Percentiles rank a stretch among this genome's conserved stretches.
These are phyloP conservation scores for Tetraodon nigroviridis DNA, from an alignment of 2,113 vertebrate genomes.

Conservation along the genomic window DNA sequence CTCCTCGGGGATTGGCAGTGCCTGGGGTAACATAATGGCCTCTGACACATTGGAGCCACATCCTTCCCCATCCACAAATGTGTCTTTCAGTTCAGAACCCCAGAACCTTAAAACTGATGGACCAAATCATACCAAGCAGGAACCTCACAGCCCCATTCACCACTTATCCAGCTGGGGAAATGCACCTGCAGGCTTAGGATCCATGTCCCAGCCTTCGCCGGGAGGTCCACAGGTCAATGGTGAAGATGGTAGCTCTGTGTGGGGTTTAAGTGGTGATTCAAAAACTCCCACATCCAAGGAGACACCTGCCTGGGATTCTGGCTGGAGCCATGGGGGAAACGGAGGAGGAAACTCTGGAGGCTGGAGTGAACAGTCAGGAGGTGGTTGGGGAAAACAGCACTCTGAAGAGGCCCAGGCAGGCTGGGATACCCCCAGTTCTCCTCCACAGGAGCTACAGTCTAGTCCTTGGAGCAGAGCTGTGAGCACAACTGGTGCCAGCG, in stretches of 20 bases:
- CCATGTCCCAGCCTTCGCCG: slow-evolving; percentile 81
- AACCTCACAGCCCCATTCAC: slow-evolving; percentile 78
- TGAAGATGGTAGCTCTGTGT: slow-evolving; percentile 81
- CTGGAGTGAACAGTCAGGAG: slow-evolving; percentile 67
- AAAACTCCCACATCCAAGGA: slow-evolving; percentile 68
- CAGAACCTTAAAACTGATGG: slow-evolving; percentile 99
- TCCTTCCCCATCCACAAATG: slow-evolving; percentile 89
- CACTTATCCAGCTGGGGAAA: slow-evolving; percentile 87
- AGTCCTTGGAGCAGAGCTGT: slow-evolving; percentile 84
- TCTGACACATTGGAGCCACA: slow-evolving; percentile 87
- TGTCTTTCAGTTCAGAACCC: slow-evolving; percentile 99
- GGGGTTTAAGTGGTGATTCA: slow-evolving; percentile 86
- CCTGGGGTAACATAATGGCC: slow-evolving; percentile 89
- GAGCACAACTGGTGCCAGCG: slow-evolving; percentile 79
- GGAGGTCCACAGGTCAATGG: slow-evolving; percentile 73
- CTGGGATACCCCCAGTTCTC: slow-evolving; percentile 78
- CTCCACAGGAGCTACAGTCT: slow-evolving; percentile 67
- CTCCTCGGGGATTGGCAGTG: slow-evolving; percentile 77
- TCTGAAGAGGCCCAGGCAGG: slow-evolving; percentile 76
- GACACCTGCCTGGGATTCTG: slow-evolving; percentile 81
- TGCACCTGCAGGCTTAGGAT: slow-evolving; percentile 82
- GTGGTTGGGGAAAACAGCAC: slow-evolving; percentile 80
- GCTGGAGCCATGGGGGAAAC: slow-evolving; percentile 76
- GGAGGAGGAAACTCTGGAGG: slow-evolving; percentile 79
- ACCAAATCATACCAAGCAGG: slow-evolving; percentile 91